phyloP scores from a whole-genome alignment of 2,797 vertebrate genomes.

The Columba guinea region DNA sequence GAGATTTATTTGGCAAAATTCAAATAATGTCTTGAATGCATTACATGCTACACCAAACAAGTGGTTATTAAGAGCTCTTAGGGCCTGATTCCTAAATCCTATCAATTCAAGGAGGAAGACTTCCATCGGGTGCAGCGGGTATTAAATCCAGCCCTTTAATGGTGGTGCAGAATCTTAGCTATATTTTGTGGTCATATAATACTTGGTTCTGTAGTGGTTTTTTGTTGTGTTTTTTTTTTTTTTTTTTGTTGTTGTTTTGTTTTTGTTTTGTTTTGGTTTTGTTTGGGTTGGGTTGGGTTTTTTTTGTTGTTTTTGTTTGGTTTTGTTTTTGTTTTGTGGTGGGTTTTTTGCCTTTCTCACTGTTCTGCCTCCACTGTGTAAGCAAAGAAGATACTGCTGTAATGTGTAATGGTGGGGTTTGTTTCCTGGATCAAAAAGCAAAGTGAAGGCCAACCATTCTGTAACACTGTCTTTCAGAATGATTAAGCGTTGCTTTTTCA shows the following conservation, averaged over 20 bases:
- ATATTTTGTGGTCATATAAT: not conserved
- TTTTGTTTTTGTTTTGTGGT: not conserved
- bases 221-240: not conserved
- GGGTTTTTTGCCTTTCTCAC: not conserved
- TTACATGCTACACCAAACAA: not conserved
- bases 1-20: not conserved
- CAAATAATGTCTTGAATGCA: not conserved
- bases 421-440: not conserved
- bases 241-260: not conserved
- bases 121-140: not conserved
- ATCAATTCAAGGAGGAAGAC: not conserved
- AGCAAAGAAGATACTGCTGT: not conserved
- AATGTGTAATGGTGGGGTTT: not conserved
- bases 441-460: not conserved
- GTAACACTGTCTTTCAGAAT: not conserved
- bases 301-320: not conserved
- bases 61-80: not conserved
- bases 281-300: not conserved
- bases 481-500: not conserved
- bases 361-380: not conserved
- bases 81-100: not conserved
- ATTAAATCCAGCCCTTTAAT: not conserved
- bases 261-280: not conserved
- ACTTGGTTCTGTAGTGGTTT: not conserved
- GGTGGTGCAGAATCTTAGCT: not conserved